Conservation (phyloP, 2,888 invertebrate species). For the Esperia sulphurella region DNA sequence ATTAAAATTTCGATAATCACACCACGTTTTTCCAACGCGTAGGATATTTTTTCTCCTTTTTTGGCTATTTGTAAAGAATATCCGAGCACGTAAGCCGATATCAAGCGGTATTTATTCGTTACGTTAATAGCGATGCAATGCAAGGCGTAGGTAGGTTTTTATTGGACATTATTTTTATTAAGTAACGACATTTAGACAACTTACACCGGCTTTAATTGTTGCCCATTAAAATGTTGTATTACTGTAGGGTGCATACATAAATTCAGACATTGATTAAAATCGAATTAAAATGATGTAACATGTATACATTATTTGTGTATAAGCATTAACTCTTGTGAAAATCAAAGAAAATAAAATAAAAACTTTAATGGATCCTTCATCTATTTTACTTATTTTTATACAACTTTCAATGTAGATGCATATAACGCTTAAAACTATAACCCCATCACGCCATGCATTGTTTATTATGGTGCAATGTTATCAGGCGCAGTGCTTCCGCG, state of each 20-base stretch:
- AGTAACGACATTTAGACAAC: slow-evolving; percentile 34
- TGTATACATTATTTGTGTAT: too few relatives aligned
- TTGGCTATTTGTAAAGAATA: slow-evolving; percentile 11
- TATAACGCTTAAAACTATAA: slow-evolving; percentile 1
- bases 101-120: slow-evolving; percentile 22
- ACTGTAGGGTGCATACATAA: too few relatives aligned
- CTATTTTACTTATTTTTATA: too few relatives aligned
- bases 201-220: slow-evolving; percentile 36
- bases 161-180: slow-evolving; percentile 54
- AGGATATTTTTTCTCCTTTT: slow-evolving; percentile 13
- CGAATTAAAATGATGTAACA: too few relatives aligned
- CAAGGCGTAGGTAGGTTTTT: slow-evolving; percentile 56
- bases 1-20: slow-evolving; percentile 72
- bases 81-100: slow-evolving; percentile 14
- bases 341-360: too few relatives aligned
- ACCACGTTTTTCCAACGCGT: slow-evolving; percentile 27
- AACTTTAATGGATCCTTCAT: too few relatives aligned
- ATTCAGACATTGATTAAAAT: too few relatives aligned
- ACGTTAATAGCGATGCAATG: slow-evolving; percentile 40
- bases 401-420: background rate
- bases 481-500: slow-evolving; percentile 41
- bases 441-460: slow-evolving; percentile 34
- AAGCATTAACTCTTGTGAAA: too few relatives aligned
- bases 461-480: slow-evolving; percentile 43
- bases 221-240: slow-evolving; percentile 15